A percentile compares a stretch with the other conserved stretches of the same genome.
phyloP scores from a whole-genome alignment of 2,797 vertebrate genomes.

The Merluccius polli region DNA sequence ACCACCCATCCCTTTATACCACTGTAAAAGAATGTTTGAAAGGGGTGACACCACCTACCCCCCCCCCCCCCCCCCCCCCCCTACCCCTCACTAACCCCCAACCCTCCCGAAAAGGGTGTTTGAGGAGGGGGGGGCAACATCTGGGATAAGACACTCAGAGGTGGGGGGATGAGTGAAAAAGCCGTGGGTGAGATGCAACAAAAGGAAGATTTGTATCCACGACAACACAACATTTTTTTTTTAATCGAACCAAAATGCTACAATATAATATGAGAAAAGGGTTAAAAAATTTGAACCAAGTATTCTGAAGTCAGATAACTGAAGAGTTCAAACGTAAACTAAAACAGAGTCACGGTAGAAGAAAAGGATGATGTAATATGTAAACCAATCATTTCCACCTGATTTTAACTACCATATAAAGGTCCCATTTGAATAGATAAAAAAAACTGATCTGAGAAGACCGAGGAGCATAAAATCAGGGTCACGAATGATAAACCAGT shows the following conservation, averaged over 20 bases:
- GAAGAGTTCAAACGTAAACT: neutral
- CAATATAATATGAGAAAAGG: neutral
- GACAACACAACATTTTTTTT: neutral
- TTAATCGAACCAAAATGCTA: constrained; percentile 3
- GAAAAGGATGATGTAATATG: neutral
- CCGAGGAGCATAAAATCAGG: constrained; percentile 5
- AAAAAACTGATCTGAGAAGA: neutral
- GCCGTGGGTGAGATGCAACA: constrained; percentile 1
- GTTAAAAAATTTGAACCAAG: neutral
- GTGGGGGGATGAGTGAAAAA: neutral
- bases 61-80: neutral
- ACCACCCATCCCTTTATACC: constrained; percentile 84
- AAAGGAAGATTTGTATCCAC: neutral
- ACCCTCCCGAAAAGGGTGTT: constrained; percentile 42
- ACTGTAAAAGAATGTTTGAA: constrained; percentile 94
- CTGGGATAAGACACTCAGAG: constrained; percentile 52
- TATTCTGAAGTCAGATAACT: neutral
- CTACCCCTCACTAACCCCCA: constrained; percentile 55
- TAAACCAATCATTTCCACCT: neutral
- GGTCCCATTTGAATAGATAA: neutral
- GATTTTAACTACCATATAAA: neutral
- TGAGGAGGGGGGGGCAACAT: constrained; percentile 66
- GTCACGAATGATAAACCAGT: constrained; percentile 53
- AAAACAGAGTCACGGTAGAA: neutral
- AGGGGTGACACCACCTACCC: constrained; percentile 49